Conservation (phyloP, 2,797 vertebrate species). For the Poeciliopsis infans region DNA sequence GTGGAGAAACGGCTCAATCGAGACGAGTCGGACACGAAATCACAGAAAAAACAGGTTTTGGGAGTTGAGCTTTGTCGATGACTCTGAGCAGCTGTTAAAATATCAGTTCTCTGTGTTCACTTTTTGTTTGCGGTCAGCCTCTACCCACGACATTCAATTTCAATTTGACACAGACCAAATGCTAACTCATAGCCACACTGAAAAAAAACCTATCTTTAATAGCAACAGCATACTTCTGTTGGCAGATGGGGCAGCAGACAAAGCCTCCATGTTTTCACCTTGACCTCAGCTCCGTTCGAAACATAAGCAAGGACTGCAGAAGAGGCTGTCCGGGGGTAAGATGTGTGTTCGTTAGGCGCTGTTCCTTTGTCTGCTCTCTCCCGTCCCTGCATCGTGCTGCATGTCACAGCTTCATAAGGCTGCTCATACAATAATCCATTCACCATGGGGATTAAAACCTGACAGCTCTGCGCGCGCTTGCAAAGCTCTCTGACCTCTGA, state of each 20-base stretch:
- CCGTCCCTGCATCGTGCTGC: background rate
- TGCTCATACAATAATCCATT: background rate
- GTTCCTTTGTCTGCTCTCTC: background rate
- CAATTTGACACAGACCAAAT: background rate
- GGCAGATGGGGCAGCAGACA: background rate
- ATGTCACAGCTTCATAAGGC: background rate
- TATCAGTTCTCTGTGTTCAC: background rate
- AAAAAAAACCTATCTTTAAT: background rate
- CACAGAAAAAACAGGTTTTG: background rate
- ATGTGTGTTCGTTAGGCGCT: background rate
- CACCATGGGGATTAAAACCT: background rate
- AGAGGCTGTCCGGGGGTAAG: background rate
- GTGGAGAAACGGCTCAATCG: background rate
- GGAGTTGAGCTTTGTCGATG: background rate
- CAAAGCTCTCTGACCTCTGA: conserved; percentile 1
- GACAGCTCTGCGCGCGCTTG: background rate
- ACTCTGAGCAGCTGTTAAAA: too few species aligned
- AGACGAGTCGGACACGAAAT: background rate
- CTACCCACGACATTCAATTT: background rate
- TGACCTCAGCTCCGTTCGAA: background rate
- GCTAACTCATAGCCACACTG: background rate
- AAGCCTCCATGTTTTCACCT: background rate
- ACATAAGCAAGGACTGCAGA: background rate
- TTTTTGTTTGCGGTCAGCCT: background rate
- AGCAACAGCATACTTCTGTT: background rate